Conservation (phyloP, 2,113 vertebrate genomes). For the Pseudorectes ferrugineus region DNA sequence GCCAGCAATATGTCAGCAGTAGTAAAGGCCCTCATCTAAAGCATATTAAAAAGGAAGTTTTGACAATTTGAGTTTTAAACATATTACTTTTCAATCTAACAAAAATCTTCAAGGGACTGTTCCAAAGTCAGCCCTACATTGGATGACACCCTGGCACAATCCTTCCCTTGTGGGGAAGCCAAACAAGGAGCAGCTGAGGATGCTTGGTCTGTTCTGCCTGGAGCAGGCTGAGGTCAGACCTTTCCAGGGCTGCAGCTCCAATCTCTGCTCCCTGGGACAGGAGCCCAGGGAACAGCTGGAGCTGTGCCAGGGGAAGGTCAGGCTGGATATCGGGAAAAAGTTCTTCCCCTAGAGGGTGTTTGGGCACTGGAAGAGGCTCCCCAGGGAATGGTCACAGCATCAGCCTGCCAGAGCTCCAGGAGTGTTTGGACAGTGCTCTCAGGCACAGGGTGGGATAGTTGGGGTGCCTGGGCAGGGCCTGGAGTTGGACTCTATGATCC, state of each 20-base stretch:
- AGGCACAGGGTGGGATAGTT: too few relatives aligned
- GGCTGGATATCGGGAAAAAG: background rate
- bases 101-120: background rate
- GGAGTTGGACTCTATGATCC: too few relatives aligned
- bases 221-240: accelerated
- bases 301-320: background rate
- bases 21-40: background rate
- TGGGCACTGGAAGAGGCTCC: background rate
- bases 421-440: background rate
- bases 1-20: background rate
- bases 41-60: background rate
- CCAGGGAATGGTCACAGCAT: background rate
- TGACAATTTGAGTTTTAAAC: background rate
- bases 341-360: too few relatives aligned
- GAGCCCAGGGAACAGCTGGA: background rate
- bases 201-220: background rate
- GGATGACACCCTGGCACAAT: background rate
- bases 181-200: background rate
- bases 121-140: accelerated
- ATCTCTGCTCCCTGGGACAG: background rate
- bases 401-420: background rate
- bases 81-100: background rate
- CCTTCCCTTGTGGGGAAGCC: too few relatives aligned
- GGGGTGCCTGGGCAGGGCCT: background rate
- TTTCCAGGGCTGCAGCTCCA: background rate